phyloP scores from a whole-genome alignment of 2,888 invertebrate genomes.

The Venusia cambrica region DNA sequence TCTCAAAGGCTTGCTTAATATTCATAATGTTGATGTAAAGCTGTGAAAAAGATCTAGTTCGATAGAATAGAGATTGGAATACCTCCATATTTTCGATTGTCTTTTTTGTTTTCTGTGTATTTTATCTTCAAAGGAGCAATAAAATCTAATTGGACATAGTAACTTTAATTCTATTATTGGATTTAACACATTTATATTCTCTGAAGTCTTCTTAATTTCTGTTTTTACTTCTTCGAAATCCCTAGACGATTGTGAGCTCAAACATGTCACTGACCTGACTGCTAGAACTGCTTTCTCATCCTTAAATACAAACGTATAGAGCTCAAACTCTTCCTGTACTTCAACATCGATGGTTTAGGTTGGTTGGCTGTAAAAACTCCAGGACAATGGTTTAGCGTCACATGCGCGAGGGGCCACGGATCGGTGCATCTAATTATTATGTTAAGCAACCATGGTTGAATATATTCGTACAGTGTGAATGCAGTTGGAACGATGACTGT shows the following conservation, averaged over 20 bases:
- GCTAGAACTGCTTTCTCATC: conserved; percentile 20
- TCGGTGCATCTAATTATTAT: conserved; percentile 46
- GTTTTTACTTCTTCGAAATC: conserved; percentile 16
- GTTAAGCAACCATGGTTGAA: conserved; percentile 35
- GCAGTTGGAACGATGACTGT: conserved; percentile 26
- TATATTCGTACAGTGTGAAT: conserved; percentile 16
- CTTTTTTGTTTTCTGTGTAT: not conserved
- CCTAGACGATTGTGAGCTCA: conserved; percentile 11
- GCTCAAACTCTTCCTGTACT: conserved; percentile 25
- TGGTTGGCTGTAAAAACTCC: conserved; percentile 50
- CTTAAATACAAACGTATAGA: conserved; percentile 22
- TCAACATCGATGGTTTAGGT: conserved; percentile 41
- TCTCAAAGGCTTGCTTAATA: conserved; percentile 1
- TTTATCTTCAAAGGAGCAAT: conserved; percentile 7
- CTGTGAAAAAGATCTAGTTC: no score
- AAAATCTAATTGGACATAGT: conserved; percentile 16
- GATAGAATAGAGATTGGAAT: no score
- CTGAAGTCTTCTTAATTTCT: conserved; percentile 9
- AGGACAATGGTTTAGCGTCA: conserved; percentile 53
- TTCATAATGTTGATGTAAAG: not conserved
- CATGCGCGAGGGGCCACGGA: conserved; percentile 48
- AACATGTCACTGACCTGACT: conserved; percentile 40
- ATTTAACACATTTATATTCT: conserved; percentile 7
- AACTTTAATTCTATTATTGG: conserved; percentile 14
- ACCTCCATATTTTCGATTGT: no score